Conservation (phyloP, 2,113 vertebrate species). For the Myanophis thanlyinensis region DNA sequence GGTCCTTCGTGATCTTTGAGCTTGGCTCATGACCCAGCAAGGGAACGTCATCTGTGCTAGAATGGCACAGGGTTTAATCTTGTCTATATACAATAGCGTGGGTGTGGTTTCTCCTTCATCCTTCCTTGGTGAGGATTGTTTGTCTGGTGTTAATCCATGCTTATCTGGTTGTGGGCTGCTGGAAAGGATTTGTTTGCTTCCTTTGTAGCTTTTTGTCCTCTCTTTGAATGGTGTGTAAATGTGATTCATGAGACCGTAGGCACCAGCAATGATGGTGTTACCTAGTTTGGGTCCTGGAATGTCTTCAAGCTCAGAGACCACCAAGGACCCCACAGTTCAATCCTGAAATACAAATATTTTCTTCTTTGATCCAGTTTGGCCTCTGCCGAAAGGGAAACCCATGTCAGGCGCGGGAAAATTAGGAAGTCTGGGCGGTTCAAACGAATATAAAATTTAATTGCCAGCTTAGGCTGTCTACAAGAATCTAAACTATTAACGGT, state of each 20-base stretch:
- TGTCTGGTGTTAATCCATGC: too few relatives aligned
- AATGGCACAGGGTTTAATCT: background rate
- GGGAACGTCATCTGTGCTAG: background rate
- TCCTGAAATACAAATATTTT: background rate
- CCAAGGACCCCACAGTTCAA: too few relatives aligned
- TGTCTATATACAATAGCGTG: background rate
- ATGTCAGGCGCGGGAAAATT: background rate
- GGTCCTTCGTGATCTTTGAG: background rate
- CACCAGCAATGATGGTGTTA: too few relatives aligned
- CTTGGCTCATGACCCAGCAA: background rate
- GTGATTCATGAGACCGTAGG: background rate
- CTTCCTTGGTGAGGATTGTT: too few relatives aligned
- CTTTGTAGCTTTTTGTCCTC: too few relatives aligned
- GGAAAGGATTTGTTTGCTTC: too few relatives aligned
- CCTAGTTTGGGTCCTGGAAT: background rate
- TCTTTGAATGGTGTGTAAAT: too few relatives aligned
- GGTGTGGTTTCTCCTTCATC: background rate
- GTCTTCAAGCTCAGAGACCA: background rate
- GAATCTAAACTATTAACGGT: background rate
- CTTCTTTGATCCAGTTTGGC: background rate
- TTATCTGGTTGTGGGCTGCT: too few relatives aligned
- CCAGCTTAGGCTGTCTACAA: background rate
- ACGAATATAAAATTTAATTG: too few relatives aligned
- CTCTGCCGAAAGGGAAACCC: background rate
- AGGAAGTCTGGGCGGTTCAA: background rate